Evolutionary conservation across 2,113 vertebrate species (phyloP).

Genomic region (Tupaia tana): DNA sequence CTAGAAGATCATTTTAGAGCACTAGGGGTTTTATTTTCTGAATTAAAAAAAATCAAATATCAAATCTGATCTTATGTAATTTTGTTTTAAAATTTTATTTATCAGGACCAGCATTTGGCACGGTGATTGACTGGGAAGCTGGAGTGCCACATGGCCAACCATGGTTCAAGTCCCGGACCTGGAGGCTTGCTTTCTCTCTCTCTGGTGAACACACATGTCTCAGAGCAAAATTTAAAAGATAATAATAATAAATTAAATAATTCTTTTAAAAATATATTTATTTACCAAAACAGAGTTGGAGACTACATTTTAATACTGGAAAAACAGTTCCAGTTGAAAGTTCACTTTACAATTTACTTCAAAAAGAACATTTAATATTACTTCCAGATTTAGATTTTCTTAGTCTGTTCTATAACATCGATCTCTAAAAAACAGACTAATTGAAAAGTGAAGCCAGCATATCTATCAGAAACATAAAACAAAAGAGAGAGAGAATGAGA

Average conservation of each 20-base stretch:
- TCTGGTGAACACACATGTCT: no score
- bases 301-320: background rate
- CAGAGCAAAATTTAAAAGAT: no score
- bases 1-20: background rate
- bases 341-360: background rate
- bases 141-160: no score
- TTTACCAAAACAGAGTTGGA: background rate
- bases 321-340: background rate
- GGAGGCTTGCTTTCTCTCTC: no score
- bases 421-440: conserved; percentile 10
- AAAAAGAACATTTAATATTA: background rate
- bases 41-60: background rate
- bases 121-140: no score
- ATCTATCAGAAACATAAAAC: background rate
- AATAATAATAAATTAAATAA: no score
- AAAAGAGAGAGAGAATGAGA: background rate
- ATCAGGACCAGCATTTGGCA: no score
- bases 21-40: background rate
- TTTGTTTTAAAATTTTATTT: background rate
- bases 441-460: background rate
- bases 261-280: background rate
- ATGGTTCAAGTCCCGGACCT: no score
- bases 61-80: background rate
- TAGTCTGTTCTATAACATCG: background rate
- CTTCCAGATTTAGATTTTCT: background rate